phyloP scores from a whole-genome alignment of 2,113 vertebrate genomes.

The Burhinus oedicnemus region DNA sequence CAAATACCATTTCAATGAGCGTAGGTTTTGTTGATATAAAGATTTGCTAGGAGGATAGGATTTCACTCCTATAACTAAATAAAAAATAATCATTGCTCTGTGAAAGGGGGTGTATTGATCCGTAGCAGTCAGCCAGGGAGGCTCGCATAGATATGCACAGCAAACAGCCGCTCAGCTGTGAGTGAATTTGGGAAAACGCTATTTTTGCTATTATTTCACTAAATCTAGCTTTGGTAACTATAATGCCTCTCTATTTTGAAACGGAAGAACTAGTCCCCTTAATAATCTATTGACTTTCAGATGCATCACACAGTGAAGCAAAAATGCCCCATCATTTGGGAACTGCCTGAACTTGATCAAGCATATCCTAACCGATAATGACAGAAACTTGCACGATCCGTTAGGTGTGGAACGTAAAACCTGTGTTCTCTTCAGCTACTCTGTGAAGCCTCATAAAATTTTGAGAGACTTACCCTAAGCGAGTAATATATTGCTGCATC shows the following conservation, averaged over 20 bases:
- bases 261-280: background rate
- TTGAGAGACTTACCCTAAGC: conserved; percentile 3
- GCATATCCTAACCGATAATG: conserved; percentile 21
- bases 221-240: background rate
- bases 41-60: background rate
- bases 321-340: background rate
- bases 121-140: background rate
- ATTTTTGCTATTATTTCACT: background rate
- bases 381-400: conserved; percentile 20
- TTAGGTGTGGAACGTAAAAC: conserved; percentile 44
- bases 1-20: background rate
- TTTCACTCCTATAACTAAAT: background rate
- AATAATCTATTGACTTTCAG: conserved; percentile 14
- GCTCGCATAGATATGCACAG: background rate
- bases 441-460: conserved; percentile 57
- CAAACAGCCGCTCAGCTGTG: background rate
- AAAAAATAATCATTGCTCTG: background rate
- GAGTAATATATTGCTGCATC: background rate
- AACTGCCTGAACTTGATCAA: conserved; percentile 8
- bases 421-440: conserved; percentile 23
- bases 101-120: background rate
- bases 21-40: background rate
- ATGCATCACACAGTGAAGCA: background rate
- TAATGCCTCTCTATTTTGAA: background rate
- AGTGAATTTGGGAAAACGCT: background rate